A percentile compares a stretch with the other conserved stretches of the same genome.
Conservation (phyloP, 2,888 invertebrate species). For the Lepetodrilus schrolli region DNA sequence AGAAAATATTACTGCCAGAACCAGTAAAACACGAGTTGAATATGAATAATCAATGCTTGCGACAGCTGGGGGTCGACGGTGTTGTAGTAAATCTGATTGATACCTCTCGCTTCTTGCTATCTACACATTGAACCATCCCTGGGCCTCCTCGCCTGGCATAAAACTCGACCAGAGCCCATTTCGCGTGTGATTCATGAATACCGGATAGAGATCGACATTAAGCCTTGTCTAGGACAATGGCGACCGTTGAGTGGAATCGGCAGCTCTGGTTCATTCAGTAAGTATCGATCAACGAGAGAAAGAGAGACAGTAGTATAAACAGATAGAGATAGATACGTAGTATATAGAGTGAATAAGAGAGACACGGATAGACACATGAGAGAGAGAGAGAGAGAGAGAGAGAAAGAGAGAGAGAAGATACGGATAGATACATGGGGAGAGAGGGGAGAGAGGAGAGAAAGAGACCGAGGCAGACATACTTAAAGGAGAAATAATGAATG, state of each 20-base stretch:
- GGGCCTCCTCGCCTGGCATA: not conserved
- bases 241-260: not conserved
- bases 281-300: not conserved
- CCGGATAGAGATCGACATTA: not conserved
- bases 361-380: not conserved
- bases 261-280: not conserved
- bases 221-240: not conserved
- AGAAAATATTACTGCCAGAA: not conserved
- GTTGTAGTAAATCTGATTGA: conserved; percentile 11
- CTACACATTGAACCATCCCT: not conserved
- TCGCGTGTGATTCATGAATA: not conserved
- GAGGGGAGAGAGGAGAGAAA: no score
- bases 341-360: no score
- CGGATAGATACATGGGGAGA: no score
- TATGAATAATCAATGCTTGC: conserved; percentile 15
- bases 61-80: not conserved
- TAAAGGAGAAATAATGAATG: no score
- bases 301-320: not conserved
- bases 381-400: not conserved
- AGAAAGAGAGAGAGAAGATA: not conserved
- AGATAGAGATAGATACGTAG: not conserved
- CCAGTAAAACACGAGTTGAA: not conserved
- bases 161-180: not conserved
- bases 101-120: not conserved
- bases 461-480: no score